These are phyloP conservation scores for Gambusia yucatana DNA, from an alignment of 2,797 vertebrate genomes.

Conservation along the genomic window DNA sequence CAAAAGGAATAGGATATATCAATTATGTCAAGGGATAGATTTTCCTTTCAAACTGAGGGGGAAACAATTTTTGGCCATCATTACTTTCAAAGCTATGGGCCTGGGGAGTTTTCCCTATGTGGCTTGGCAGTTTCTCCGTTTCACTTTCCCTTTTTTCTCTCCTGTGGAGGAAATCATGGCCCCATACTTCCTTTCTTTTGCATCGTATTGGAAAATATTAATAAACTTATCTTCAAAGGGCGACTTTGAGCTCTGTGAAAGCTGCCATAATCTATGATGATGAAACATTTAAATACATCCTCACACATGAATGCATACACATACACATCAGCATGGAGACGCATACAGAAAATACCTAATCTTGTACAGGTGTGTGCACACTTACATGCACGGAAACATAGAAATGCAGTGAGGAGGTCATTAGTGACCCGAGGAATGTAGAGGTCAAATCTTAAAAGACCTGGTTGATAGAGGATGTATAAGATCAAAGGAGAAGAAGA, in stretches of 20 bases:
- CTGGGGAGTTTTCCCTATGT: conserved; percentile 33
- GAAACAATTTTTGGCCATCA: conserved; percentile 30
- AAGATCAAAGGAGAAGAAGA: conserved; percentile 64
- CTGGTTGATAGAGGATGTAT: conserved; percentile 77
- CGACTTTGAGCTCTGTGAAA: conserved; percentile 26
- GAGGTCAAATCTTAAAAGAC: conserved; percentile 77
- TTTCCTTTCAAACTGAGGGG: conserved; percentile 39
- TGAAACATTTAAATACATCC: conserved; percentile 53
- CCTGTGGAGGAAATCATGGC: conserved; percentile 22
- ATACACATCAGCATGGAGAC: conserved; percentile 28
- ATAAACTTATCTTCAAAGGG: conserved; percentile 65
- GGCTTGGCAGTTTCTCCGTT: conserved; percentile 32
- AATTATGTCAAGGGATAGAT: conserved; percentile 36
- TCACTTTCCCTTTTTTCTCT: conserved; percentile 14
- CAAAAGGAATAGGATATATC: conserved; percentile 49
- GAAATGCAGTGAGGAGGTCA: conserved; percentile 56
- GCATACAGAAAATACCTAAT: conserved; percentile 44
- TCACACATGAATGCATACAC: conserved; percentile 5
- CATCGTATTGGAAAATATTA: conserved; percentile 53
- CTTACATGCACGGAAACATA: conserved; percentile 36
- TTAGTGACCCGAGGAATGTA: conserved; percentile 74
- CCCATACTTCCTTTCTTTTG: conserved; percentile 45
- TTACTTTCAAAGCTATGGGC: conserved; percentile 40
- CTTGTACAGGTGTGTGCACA: conserved; percentile 65
- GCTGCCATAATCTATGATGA: conserved; percentile 54